Percentiles rank a stretch among this genome's conserved stretches.
Evolutionary conservation across 2,113 vertebrate species (phyloP).

Genomic region (Vulpes ferrilata): DNA sequence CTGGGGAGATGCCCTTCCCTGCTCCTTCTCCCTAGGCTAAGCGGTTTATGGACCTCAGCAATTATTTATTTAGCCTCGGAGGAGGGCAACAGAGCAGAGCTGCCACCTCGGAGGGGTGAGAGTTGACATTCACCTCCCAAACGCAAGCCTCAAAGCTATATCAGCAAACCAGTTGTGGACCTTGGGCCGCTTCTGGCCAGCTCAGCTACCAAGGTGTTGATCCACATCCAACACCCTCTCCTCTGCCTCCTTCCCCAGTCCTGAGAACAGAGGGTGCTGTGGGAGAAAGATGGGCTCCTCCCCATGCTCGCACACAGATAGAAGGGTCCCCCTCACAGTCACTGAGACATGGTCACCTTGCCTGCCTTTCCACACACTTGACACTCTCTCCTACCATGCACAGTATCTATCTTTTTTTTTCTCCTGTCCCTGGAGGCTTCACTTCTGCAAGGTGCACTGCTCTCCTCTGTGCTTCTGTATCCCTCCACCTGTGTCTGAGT

Average conservation of each 20-base stretch:
- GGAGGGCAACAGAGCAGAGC: conserved; percentile 48
- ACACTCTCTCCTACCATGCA: not conserved
- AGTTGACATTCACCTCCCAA: conserved; percentile 49
- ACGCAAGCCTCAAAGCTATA: not conserved
- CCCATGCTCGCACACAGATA: not conserved
- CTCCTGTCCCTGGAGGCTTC: not conserved
- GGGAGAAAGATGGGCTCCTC: not conserved
- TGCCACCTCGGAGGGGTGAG: not conserved
- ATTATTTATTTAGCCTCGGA: conserved; percentile 70
- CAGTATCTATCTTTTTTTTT: not conserved
- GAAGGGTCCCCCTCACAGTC: not conserved
- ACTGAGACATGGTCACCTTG: not conserved
- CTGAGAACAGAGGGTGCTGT: not conserved
- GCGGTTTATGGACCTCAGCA: conserved; percentile 13
- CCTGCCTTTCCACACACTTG: not conserved
- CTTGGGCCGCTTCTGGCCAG: not conserved
- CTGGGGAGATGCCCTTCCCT: not conserved
- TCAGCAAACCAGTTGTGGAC: not conserved
- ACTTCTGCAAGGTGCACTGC: not conserved
- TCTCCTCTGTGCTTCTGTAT: not conserved
- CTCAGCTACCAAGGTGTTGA: not conserved
- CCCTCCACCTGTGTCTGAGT: not conserved
- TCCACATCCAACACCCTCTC: not conserved
- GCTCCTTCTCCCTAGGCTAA: not conserved
- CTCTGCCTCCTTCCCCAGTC: not conserved